phyloP scores from a whole-genome alignment of 92 coral and sea anemone genomes.

The Epizoanthus stellaris region DNA sequence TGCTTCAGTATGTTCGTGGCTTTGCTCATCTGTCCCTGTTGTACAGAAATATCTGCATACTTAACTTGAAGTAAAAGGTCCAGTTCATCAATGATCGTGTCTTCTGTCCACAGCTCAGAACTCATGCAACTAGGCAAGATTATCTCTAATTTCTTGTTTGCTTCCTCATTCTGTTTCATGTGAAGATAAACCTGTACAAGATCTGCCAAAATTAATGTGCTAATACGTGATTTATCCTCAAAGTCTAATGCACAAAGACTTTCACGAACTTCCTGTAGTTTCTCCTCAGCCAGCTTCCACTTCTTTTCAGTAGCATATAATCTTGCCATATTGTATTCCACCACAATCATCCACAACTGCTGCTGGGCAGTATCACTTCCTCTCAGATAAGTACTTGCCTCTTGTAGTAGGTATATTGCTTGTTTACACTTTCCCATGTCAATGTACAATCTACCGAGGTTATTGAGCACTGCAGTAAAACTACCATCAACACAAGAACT shows the following conservation, averaged over 20 bases:
- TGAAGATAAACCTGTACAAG: constrained; percentile 1
- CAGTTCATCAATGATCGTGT: background rate
- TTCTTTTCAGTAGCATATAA: background rate
- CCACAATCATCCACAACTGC: background rate
- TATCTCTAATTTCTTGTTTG: background rate
- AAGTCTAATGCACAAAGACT: background rate
- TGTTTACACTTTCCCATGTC: background rate
- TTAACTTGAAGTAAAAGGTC: background rate
- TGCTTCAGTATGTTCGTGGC: background rate
- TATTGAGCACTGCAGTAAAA: constrained; percentile 8
- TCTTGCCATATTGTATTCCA: background rate
- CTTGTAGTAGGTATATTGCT: background rate
- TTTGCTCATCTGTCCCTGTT: background rate
- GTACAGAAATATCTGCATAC: background rate
- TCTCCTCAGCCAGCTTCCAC: background rate
- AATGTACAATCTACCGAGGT: background rate
- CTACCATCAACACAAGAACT: background rate
- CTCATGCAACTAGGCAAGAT: background rate
- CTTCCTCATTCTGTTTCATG: background rate
- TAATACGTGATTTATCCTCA: background rate
- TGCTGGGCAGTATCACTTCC: background rate
- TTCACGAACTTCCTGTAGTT: background rate
- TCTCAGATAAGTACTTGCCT: background rate
- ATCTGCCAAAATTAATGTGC: background rate
- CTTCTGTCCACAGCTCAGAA: background rate